Evolutionary conservation across 1,140 invertebrate genomes (phyloP).

Genomic region (Anastrepha ludens): DNA sequence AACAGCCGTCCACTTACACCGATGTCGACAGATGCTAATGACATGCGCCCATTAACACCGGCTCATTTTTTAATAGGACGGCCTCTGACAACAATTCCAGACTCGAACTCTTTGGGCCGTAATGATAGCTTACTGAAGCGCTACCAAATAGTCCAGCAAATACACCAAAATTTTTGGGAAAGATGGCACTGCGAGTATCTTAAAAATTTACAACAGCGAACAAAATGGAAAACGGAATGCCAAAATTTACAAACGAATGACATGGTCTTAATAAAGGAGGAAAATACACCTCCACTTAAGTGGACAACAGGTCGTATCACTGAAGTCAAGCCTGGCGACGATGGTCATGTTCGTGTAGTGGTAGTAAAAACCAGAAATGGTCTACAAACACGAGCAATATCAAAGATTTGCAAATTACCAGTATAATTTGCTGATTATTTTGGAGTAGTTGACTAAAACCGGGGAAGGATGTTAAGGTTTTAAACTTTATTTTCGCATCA

Average conservation of each 20-base stretch:
- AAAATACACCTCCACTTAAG: constrained; percentile 54
- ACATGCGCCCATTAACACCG: constrained; percentile 6
- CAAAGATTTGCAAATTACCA: not conserved
- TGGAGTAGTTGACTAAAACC: constrained; percentile 6
- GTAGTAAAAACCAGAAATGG: not conserved
- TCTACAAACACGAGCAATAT: constrained; percentile 21
- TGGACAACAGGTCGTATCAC: constrained; percentile 38
- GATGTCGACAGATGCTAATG: too few relatives aligned
- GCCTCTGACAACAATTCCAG: constrained; percentile 10
- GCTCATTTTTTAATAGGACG: constrained; percentile 23
- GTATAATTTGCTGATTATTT: not conserved
- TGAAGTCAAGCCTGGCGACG: constrained; percentile 4
- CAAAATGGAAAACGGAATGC: too few relatives aligned
- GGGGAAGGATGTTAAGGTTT: constrained; percentile 52
- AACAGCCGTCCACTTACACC: too few relatives aligned
- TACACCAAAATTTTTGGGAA: constrained; percentile 54
- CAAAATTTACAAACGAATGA: too few relatives aligned
- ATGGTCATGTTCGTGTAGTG: constrained; percentile 40
- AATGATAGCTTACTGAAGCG: not conserved
- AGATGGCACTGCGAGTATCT: too few relatives aligned
- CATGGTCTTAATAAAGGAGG: too few relatives aligned
- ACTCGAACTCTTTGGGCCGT: not conserved
- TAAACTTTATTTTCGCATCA: too few relatives aligned
- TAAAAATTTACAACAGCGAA: too few relatives aligned
- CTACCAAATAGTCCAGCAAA: not conserved